Evolutionary conservation across 2,797 vertebrate species (phyloP), one percentile per base, ranked within the genome.

Genomic region (Podarcis siculus): DNA sequence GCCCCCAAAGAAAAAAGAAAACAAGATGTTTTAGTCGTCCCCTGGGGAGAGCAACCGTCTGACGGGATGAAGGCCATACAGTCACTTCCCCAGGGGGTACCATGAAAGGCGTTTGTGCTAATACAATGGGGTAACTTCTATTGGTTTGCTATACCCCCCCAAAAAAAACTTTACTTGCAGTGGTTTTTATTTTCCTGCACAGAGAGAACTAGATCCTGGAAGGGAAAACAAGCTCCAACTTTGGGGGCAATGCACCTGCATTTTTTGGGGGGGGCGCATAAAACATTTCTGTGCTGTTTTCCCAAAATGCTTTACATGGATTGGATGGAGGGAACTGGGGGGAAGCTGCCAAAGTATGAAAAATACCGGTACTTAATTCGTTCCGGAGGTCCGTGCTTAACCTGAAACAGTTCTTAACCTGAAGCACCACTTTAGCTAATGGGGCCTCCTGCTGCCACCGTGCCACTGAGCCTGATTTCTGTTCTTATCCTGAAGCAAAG

Each of bases 21-120:
- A 75, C 87, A 80, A 19, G 77, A 81, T 89, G 87, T 89, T 85
- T 75, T n/a, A 30, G 55, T 21, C 77, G 5, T 69, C 30, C 37
- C 82, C 69, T n/a, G 77, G 77, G 58, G 87, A 66, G 82, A 79
- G 77, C 17, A 72, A 25, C 23, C 55, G 15, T 75, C 67, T 19
- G 83, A 85, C 17, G 77, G 77, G 73, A 85, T 37, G 83, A 67
- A 55, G 69, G 75, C 77, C 58, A 7, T 75, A 9, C 55, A 80
- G 39, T 75, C 4, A 3, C 69, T 37, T 75, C 87, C 77, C 83
- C 58, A 7, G 78, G 58, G 87, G 55, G 78, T 30, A 35, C 69
- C 37, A 30, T 80, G 83, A 75, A 85, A 67, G 39, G 67, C n/a
- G 77, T 66, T 89, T 64, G 30, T 75, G 49, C 49, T 85, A n/a